Percentiles rank a stretch among this genome's conserved stretches.
These are phyloP conservation scores for Menidia menidia DNA, from an alignment of 2,797 vertebrate genomes.

Conservation along the genomic window DNA sequence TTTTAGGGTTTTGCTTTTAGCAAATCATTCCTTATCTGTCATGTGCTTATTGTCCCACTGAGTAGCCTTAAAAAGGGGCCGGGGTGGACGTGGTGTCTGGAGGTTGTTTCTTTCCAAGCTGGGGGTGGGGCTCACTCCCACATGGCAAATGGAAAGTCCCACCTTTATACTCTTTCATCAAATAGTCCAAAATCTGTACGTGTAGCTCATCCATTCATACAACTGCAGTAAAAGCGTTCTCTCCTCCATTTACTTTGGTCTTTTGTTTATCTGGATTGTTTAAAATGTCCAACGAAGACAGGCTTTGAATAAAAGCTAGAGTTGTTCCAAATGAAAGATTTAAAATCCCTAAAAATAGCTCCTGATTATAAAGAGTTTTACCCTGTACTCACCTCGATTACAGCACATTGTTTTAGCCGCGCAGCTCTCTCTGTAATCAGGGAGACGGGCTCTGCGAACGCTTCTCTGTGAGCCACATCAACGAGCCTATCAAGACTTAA, in stretches of 20 bases:
- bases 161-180: conserved; percentile 43
- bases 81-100: neutral
- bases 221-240: neutral
- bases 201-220: conserved; percentile 29
- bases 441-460: conserved; percentile 40
- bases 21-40: conserved; percentile 85
- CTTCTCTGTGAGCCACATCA: conserved; percentile 60
- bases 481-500: conserved; percentile 55
- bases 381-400: conserved; percentile 11
- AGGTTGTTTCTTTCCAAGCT: neutral
- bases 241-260: conserved; percentile 17
- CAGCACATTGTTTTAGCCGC: conserved; percentile 69
- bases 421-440: conserved; percentile 69
- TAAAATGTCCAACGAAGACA: conserved; percentile 34
- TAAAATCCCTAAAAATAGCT: conserved; percentile 51
- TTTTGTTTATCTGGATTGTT: conserved; percentile 46
- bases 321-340: conserved; percentile 66
- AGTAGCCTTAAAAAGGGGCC: conserved; percentile 43
- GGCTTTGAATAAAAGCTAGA: conserved; percentile 48
- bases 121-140: conserved; percentile 24
- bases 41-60: conserved; percentile 78
- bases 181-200: conserved; percentile 45
- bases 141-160: conserved; percentile 51
- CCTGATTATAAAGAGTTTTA: conserved; percentile 63
- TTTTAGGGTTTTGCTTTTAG: conserved; percentile 81